Conservation (phyloP, 1,140 invertebrate species). For the Penaeus japonicus region DNA sequence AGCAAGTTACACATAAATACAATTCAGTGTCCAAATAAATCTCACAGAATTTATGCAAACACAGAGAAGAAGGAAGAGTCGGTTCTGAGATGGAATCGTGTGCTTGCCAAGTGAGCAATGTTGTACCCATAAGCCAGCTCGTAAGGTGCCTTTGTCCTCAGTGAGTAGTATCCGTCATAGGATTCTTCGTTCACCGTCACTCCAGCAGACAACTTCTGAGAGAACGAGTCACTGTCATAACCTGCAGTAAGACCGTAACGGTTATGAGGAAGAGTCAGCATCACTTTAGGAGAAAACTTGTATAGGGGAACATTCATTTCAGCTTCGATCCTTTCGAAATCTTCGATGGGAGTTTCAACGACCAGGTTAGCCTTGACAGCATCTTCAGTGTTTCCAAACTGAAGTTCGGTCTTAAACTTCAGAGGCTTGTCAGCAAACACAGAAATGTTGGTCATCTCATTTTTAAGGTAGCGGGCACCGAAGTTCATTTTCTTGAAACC, state of each 20-base stretch:
- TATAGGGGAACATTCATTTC: constrained; percentile 37
- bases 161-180: constrained; percentile 16
- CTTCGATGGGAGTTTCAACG: constrained; percentile 21
- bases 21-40: not conserved
- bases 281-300: constrained; percentile 9
- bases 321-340: constrained; percentile 23
- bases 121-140: constrained; percentile 28
- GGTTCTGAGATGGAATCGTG: constrained; percentile 25
- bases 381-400: constrained; percentile 11
- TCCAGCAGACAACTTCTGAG: not conserved
- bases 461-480: constrained; percentile 15
- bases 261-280: constrained; percentile 1
- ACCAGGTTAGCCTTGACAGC: not conserved
- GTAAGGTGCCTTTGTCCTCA: constrained; percentile 51
- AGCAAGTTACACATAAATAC: not conserved
- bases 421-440: constrained; percentile 33
- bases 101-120: not conserved
- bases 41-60: not conserved
- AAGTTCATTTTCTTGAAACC: constrained; percentile 46
- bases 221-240: not conserved
- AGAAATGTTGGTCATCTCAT: constrained; percentile 12
- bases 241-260: constrained; percentile 20
- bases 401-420: not conserved
- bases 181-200: constrained; percentile 2
- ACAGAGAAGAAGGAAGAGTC: constrained; percentile 37